phyloP scores from a whole-genome alignment of 2,113 vertebrate genomes.

The Morone chrysops region DNA sequence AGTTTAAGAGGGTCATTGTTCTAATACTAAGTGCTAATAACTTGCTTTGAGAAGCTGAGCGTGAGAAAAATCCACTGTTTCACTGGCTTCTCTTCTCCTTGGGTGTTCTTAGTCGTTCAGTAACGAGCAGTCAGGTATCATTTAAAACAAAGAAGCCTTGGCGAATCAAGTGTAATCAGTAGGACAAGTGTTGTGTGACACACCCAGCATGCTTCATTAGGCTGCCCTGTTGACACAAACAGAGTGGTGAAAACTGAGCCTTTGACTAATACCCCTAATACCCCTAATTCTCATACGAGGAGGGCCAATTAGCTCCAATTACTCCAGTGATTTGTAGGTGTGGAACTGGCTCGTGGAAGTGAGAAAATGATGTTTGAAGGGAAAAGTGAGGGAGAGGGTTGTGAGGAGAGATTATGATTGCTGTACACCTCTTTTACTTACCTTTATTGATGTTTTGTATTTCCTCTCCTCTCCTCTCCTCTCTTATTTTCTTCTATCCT shows the following conservation, averaged over 20 bases:
- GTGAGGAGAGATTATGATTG: constrained; percentile 70
- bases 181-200: constrained; percentile 67
- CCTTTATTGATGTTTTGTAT: not conserved
- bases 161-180: constrained; percentile 68
- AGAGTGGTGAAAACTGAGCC: constrained; percentile 71
- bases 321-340: constrained; percentile 69
- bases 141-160: constrained; percentile 55
- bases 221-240: constrained; percentile 74
- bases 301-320: constrained; percentile 76
- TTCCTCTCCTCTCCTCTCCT: constrained; percentile 34
- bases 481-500: constrained; percentile 22
- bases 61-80: not conserved
- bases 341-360: constrained; percentile 66
- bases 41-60: not conserved
- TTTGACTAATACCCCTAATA: constrained; percentile 63
- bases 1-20: no score
- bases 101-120: constrained; percentile 49
- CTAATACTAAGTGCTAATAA: not conserved
- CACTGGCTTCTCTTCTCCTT: not conserved
- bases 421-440: constrained; percentile 74
- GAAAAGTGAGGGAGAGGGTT: constrained; percentile 44
- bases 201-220: constrained; percentile 79
- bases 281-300: constrained; percentile 67
- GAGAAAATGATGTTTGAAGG: constrained; percentile 53
- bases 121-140: constrained; percentile 55